phyloP scores from a whole-genome alignment of 2,113 vertebrate genomes.

The Toxotes jaculatrix region DNA sequence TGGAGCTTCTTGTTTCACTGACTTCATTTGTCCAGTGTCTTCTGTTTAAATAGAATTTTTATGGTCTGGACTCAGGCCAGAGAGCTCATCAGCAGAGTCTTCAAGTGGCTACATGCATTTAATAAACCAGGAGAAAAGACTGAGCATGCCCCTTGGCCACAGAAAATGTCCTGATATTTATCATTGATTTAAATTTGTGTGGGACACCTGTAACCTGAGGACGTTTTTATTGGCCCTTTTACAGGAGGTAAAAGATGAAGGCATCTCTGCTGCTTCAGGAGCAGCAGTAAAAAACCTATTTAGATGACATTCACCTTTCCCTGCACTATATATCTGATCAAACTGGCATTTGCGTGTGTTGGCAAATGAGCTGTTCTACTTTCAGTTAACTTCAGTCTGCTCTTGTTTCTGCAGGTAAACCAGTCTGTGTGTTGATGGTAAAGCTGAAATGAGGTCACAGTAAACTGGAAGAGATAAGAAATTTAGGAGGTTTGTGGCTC shows the following conservation, averaged over 20 bases:
- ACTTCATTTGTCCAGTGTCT: too few relatives aligned
- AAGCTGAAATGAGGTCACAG: too few relatives aligned
- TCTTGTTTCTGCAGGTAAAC: too few relatives aligned
- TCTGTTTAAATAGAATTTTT: neutral
- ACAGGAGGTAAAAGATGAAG: neutral
- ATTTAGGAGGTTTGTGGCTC: too few relatives aligned
- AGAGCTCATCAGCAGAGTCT: neutral
- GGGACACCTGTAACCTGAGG: neutral
- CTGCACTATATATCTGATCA: too few relatives aligned
- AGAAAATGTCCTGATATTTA: constrained; percentile 12
- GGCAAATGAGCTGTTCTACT: too few relatives aligned
- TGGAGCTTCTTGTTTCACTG: too few relatives aligned
- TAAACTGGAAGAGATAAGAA: too few relatives aligned
- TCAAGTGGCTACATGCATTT: neutral
- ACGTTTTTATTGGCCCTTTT: constrained; percentile 4
- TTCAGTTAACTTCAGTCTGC: too few relatives aligned
- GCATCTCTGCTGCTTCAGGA: neutral
- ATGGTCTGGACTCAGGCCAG: neutral
- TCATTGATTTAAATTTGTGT: neutral
- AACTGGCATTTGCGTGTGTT: neutral
- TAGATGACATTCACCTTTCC: neutral
- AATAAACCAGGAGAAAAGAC: constrained; percentile 4
- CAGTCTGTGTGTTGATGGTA: too few relatives aligned
- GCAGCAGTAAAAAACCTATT: neutral
- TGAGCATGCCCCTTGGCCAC: too few relatives aligned